Conservation (phyloP, 2,888 invertebrate species). For the Globia sparganii region DNA sequence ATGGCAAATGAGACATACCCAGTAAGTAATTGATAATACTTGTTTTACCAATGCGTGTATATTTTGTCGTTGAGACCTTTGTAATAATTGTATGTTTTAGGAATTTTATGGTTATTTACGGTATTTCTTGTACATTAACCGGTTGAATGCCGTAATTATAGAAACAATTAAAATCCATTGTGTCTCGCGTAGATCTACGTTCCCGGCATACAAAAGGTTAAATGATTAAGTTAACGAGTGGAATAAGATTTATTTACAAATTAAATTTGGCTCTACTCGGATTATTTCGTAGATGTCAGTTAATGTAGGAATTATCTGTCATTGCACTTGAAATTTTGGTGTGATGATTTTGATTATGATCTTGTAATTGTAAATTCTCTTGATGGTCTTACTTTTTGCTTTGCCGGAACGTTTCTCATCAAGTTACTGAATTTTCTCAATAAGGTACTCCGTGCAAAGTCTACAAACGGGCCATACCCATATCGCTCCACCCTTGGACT, state of each 20-base stretch:
- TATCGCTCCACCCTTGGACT: neutral
- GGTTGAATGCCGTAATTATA: too few relatives aligned
- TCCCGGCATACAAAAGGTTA: too few relatives aligned
- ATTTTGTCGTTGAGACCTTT: conserved; percentile 48
- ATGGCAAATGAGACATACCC: too few relatives aligned
- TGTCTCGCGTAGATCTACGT: too few relatives aligned
- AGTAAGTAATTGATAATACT: too few relatives aligned
- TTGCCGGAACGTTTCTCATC: neutral
- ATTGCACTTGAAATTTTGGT: neutral
- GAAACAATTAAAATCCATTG: too few relatives aligned
- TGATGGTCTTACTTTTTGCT: neutral
- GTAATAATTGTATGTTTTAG: neutral
- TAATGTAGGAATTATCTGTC: neutral
- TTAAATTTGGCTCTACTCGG: neutral
- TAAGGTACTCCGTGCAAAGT: neutral
- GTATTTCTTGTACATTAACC: neutral
- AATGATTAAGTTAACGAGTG: neutral
- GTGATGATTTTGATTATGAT: neutral
- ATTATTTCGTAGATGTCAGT: neutral
- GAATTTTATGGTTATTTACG: neutral
- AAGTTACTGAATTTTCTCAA: neutral
- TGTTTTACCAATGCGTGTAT: neutral
- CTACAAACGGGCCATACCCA: neutral
- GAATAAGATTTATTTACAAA: neutral
- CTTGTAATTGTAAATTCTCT: neutral